These are phyloP conservation scores for Labroides dimidiatus DNA, from an alignment of 2,797 vertebrate species.

Conservation along the genomic window DNA sequence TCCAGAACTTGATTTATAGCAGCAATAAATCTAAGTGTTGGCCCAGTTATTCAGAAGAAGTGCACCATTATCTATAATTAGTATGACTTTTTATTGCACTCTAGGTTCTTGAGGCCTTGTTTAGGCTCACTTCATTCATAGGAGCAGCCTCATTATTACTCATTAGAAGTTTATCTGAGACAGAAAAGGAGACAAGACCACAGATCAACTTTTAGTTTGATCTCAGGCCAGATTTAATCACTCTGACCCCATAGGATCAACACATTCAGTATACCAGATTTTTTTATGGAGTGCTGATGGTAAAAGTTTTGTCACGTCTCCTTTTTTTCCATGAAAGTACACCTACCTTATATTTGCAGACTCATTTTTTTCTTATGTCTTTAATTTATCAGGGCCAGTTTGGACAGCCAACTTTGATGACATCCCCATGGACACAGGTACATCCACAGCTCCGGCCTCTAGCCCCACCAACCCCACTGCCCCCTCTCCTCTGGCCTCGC, in stretches of 20 bases:
- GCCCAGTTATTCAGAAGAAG: no score
- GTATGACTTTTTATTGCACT: no score
- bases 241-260: not conserved
- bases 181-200: not conserved
- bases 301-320: not conserved
- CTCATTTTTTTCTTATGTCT: not conserved
- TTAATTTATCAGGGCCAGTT: constrained; percentile 83
- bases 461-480: constrained; percentile 43
- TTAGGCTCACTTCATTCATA: no score
- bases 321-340: no score
- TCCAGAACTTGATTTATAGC: no score
- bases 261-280: not conserved
- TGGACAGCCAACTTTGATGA: constrained; percentile 98
- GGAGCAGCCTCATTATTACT: no score
- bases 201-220: not conserved
- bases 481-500: constrained; percentile 43
- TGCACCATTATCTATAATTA: no score
- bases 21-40: no score
- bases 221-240: not conserved
- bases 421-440: constrained; percentile 95
- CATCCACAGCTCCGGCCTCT: constrained; percentile 78
- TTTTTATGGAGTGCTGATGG: no score
- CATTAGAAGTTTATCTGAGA: no score
- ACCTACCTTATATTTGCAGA: not conserved
- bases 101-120: no score